Conservation (phyloP, 2,113 vertebrate species). For the Gobiocypris rarus region DNA sequence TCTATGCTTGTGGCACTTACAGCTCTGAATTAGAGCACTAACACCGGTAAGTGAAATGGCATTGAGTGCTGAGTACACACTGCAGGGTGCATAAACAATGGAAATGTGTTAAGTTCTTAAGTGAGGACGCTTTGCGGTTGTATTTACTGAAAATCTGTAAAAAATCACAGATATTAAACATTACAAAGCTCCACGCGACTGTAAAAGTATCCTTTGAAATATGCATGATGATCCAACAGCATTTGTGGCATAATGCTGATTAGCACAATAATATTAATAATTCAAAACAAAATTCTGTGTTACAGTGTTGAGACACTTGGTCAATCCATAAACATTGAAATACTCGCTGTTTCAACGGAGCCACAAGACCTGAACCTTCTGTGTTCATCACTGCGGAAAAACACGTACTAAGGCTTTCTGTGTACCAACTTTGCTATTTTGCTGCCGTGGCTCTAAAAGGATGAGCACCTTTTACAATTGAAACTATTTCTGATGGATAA, state of each 20-base stretch:
- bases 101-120: not conserved
- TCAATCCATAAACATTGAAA: not conserved
- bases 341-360: not conserved
- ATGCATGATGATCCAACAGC: not conserved
- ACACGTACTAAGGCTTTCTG: not conserved
- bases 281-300: too few species aligned
- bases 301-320: too few species aligned
- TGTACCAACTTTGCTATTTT: not conserved
- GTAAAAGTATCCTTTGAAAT: not conserved
- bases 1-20: conserved; percentile 30
- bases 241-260: not conserved
- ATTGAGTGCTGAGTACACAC: not conserved
- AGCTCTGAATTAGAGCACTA: conserved; percentile 20
- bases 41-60: not conserved
- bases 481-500: not conserved
- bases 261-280: too few species aligned
- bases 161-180: not conserved
- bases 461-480: not conserved
- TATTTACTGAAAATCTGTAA: not conserved
- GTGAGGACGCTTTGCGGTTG: not conserved
- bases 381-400: too few species aligned
- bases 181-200: not conserved
- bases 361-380: too few species aligned
- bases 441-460: too few species aligned
- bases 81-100: not conserved